These are phyloP conservation scores for Brachyalestes nurse DNA, from an alignment of 2,797 vertebrate species.

Conservation along the genomic window DNA sequence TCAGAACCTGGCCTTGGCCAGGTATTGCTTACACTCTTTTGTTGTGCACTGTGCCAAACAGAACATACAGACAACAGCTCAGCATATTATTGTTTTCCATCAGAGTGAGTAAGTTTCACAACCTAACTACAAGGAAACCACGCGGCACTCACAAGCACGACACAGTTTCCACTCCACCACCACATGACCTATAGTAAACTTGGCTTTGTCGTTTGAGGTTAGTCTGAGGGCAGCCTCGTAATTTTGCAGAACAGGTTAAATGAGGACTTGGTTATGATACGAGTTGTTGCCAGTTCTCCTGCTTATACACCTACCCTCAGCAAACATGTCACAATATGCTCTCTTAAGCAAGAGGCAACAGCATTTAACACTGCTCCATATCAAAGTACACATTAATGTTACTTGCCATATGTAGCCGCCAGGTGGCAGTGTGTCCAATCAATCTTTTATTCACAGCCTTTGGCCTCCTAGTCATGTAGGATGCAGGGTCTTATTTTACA, in stretches of 20 bases:
- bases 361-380: not conserved
- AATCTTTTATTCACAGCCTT: not conserved
- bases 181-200: constrained; percentile 30
- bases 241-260: not conserved
- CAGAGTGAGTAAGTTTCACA: constrained; percentile 31
- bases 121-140: constrained; percentile 29
- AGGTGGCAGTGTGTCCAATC: constrained; percentile 65
- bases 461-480: not conserved
- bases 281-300: not conserved
- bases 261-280: not conserved
- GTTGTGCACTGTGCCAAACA: not conserved
- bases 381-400: not conserved
- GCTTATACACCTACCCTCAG: not conserved
- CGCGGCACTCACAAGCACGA: constrained; percentile 23
- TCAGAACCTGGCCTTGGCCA: not conserved
- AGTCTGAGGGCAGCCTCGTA: not conserved
- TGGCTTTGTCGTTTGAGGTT: not conserved
- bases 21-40: constrained; percentile 6
- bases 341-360: not conserved
- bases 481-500: not conserved
- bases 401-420: constrained; percentile 54
- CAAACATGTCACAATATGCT: not conserved
- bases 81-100: constrained; percentile 32
- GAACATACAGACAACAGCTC: constrained; percentile 23
- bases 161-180: constrained; percentile 43